Evolutionary conservation across 2,113 vertebrate species (phyloP).

Genomic region (Colossoma macropomum): DNA sequence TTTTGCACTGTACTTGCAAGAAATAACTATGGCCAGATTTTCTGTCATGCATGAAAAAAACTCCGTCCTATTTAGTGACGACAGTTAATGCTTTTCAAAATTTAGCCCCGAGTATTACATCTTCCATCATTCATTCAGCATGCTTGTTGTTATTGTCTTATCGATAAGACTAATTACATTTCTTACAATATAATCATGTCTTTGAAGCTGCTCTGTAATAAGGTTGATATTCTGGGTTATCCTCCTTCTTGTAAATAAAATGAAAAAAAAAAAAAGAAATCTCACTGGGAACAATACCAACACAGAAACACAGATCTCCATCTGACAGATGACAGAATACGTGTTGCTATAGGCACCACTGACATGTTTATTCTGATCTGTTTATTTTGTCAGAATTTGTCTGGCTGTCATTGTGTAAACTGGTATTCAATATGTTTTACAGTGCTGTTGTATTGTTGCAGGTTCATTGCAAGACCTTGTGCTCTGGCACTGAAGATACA

Average conservation of each 20-base stretch:
- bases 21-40: neutral
- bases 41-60: neutral
- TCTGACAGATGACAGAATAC: neutral
- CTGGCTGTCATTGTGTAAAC: neutral
- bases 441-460: slow-evolving; percentile 63
- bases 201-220: neutral
- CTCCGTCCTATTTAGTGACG: neutral
- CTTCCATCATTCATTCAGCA: neutral
- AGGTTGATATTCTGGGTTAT: neutral
- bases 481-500: slow-evolving; percentile 96
- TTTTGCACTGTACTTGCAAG: neutral
- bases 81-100: neutral
- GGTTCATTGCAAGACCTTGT: slow-evolving; percentile 96
- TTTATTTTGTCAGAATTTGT: too few species aligned
- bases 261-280: neutral
- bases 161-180: neutral
- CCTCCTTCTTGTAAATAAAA: neutral
- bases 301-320: neutral
- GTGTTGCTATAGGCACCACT: neutral
- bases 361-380: neutral
- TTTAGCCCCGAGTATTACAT: neutral
- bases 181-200: neutral
- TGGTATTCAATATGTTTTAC: neutral
- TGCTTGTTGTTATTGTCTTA: neutral
- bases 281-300: neutral